Evolutionary conservation across 2,113 vertebrate species (phyloP), one percentile per base, ranked within the genome.

Genomic region (Hoplias malabaricus): DNA sequence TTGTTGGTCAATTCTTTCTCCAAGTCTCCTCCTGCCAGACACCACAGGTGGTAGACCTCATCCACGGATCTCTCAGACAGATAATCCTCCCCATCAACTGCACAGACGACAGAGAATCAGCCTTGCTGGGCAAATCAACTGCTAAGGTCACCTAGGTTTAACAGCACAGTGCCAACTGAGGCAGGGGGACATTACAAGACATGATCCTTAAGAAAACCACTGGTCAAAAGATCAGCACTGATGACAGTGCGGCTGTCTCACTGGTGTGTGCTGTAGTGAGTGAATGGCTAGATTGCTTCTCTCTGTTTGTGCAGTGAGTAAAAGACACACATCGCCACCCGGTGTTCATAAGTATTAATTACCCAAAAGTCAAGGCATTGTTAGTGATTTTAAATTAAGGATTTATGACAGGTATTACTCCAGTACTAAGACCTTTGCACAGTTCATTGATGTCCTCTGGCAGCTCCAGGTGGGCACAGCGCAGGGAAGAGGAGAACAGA

Each of bases 1-100:
- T 99, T 96, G 88, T 96, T 98, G 84, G 94, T 94, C 79, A 99
- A 95, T 69, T 99, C 98, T 86, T 98, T 99, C 87, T 99, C 98
- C 84, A 98, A 89, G 89, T 99, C 98, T 83, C 98, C 98, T 74
- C 98, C 98, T 53, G 98, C 98, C 86, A 99, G 91, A 89, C 97
- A 98, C 98, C 98, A 99, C 80, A 99, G 93, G 87, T 99, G 92
- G 92, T 98, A 98, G 29, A 99, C 94, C 85, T 99, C 98, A 82
- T 98, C 93, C 82, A 99, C 93, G 81, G 94, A 94, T 80, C 98
- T 92, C 90, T 98, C 96, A 1, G 93, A 90, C 83, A 99, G 87
- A 85, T 94, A 96, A 88, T 97, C 94, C 33, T 84, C 92, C 79
- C 91, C 91, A 62, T 93, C 90, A 67, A 94, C 95, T 96, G 75